Percentiles rank a stretch among this genome's conserved stretches.
Evolutionary conservation across 1,140 invertebrate species (phyloP).

Genomic region (Neodiprion virginianus): DNA sequence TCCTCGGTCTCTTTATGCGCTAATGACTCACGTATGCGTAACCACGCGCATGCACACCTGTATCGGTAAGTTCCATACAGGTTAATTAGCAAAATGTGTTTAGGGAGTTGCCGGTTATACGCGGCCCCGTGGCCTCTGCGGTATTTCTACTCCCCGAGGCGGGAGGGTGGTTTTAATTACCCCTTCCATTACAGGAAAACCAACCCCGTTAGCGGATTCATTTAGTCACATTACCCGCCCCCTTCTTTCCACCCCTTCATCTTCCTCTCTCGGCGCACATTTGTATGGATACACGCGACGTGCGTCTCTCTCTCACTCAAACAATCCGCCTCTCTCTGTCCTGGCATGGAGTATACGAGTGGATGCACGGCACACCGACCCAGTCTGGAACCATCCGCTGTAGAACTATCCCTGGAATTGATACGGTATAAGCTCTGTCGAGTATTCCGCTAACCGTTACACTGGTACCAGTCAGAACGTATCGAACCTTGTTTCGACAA

Average conservation of each 20-base stretch:
- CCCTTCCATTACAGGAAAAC: conserved; percentile 47
- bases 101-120: conserved; percentile 10
- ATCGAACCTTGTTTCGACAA: too few species aligned
- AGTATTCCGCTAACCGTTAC: too few species aligned
- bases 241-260: neutral
- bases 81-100: conserved; percentile 1
- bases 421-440: neutral
- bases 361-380: neutral
- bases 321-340: conserved; percentile 8
- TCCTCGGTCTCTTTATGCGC: too few species aligned
- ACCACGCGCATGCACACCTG: too few species aligned
- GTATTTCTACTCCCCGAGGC: conserved; percentile 34
- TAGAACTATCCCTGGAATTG: neutral
- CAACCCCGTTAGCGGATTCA: conserved; percentile 54
- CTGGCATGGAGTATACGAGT: neutral
- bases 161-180: conserved; percentile 53
- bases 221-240: conserved; percentile 51
- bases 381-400: neutral
- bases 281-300: neutral
- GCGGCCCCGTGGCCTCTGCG: conserved; percentile 41
- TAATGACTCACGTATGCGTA: too few species aligned
- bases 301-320: neutral
- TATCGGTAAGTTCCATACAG: too few species aligned
- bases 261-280: neutral
- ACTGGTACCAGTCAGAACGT: too few species aligned